A percentile compares a stretch with the other conserved stretches of the same genome.
Conservation (phyloP, 1,140 invertebrate species). For the Apis mellifera region DNA sequence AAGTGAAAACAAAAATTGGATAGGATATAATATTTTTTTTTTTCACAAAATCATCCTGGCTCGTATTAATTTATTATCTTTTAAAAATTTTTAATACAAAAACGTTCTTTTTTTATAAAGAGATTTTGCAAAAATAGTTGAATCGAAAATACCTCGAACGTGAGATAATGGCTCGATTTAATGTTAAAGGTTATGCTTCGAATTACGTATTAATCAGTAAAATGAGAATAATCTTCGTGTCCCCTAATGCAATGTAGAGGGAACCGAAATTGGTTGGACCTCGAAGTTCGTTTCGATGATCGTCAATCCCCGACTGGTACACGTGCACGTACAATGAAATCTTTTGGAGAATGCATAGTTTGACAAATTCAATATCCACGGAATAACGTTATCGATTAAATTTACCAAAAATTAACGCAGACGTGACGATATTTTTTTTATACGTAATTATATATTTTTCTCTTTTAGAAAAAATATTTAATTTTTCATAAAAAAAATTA, state of each 20-base stretch:
- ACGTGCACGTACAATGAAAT: constrained; percentile 7
- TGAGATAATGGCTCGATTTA: background rate
- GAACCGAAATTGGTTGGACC: constrained; percentile 57
- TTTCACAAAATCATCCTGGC: too few relatives aligned
- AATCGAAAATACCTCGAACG: background rate
- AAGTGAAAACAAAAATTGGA: too few relatives aligned
- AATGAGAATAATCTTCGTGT: constrained; percentile 37
- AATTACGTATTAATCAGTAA: constrained; percentile 7
- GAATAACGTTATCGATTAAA: background rate
- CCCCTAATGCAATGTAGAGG: constrained; percentile 37
- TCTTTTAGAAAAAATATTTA: background rate
- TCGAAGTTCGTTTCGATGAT: constrained; percentile 35
- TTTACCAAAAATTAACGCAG: too few relatives aligned
- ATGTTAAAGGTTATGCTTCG: background rate
- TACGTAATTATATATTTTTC: background rate
- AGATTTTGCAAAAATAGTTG: background rate
- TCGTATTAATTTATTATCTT: too few relatives aligned
- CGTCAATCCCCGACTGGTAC: constrained; percentile 41
- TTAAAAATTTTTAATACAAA: too few relatives aligned
- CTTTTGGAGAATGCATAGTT: constrained; percentile 5
- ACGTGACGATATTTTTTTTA: background rate
- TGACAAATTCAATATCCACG: constrained; percentile 38
- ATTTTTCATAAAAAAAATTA: too few relatives aligned
- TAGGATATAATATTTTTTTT: too few relatives aligned
- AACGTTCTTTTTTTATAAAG: background rate